Evolutionary conservation across 2,888 invertebrate species (phyloP).

Genomic region (Ormyrus rosae): DNA sequence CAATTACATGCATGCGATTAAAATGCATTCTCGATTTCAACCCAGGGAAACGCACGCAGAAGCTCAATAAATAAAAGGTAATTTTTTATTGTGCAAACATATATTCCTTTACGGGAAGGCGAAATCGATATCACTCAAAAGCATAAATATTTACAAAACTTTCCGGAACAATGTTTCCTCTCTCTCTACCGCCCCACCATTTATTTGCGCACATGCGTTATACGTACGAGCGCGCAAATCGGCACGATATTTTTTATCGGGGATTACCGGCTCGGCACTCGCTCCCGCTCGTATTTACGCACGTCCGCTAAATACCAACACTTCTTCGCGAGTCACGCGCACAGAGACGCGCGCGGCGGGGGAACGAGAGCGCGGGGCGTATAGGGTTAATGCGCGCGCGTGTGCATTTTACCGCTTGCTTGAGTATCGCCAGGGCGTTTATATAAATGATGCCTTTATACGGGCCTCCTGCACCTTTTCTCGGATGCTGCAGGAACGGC

Average conservation of each 20-base stretch:
- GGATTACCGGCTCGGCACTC: background rate
- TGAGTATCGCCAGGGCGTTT: background rate
- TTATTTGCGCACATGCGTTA: no score
- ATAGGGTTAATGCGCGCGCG: background rate
- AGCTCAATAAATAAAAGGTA: no score
- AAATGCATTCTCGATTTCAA: no score
- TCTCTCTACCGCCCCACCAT: no score
- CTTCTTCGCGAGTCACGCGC: background rate
- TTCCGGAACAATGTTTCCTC: background rate
- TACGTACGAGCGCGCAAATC: background rate
- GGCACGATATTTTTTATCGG: slow-evolving; percentile 19
- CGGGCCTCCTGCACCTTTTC: no score
- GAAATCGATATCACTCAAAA: slow-evolving; percentile 14
- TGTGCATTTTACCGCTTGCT: background rate
- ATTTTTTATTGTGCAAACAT: no score
- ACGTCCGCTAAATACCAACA: slow-evolving; percentile 49
- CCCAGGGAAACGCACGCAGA: no score
- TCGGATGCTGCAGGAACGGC: no score
- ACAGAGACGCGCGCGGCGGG: no score
- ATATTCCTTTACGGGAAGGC: background rate
- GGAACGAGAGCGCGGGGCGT: background rate
- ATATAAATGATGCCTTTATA: background rate
- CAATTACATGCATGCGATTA: no score
- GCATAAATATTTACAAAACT: slow-evolving; percentile 36
- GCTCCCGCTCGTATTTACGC: slow-evolving; percentile 21